A percentile compares a stretch with the other conserved stretches of the same genome.
Conservation (phyloP, 1,140 invertebrate genomes). For the Batillaria attramentaria region DNA sequence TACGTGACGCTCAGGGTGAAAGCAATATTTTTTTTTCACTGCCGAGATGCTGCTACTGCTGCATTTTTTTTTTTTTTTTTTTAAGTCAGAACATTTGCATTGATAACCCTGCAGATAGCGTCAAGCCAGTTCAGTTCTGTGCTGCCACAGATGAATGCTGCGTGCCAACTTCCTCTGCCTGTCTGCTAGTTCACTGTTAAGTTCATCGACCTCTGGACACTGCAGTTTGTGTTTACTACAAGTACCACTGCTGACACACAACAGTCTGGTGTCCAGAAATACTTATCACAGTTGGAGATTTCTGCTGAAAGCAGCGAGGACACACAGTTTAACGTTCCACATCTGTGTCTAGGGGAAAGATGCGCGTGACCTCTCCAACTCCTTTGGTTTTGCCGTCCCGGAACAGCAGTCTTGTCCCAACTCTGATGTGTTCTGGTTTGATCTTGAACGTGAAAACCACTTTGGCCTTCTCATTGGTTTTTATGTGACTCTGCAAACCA, state of each 20-base stretch:
- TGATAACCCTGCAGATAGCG: no score
- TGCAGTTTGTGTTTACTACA: no score
- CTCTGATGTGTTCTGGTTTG: conserved; percentile 93
- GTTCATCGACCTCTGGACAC: no score
- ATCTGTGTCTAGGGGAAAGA: conserved; percentile 46
- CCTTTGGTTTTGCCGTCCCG: conserved; percentile 86
- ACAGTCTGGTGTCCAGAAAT: not conserved
- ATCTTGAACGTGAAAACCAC: conserved; percentile 91
- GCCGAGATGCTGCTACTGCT: no score
- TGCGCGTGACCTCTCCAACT: conserved; percentile 83
- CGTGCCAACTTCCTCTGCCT: no score
- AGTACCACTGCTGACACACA: no score
- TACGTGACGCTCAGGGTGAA: no score
- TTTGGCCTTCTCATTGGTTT: conserved; percentile 88
- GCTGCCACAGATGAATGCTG: no score
- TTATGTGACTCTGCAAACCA: conserved; percentile 72
- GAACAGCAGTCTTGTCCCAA: conserved; percentile 88
- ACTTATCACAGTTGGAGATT: not conserved
- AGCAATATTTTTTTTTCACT: no score
- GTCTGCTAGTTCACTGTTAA: not conserved
- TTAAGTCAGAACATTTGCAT: no score
- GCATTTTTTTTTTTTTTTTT: no score
- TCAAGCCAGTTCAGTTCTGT: no score
- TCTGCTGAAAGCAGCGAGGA: not conserved
- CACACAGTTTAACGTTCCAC: conserved; percentile 30